Evolutionary conservation across 1,140 invertebrate species (phyloP).

Genomic region (Choristoneura fumiferana): DNA sequence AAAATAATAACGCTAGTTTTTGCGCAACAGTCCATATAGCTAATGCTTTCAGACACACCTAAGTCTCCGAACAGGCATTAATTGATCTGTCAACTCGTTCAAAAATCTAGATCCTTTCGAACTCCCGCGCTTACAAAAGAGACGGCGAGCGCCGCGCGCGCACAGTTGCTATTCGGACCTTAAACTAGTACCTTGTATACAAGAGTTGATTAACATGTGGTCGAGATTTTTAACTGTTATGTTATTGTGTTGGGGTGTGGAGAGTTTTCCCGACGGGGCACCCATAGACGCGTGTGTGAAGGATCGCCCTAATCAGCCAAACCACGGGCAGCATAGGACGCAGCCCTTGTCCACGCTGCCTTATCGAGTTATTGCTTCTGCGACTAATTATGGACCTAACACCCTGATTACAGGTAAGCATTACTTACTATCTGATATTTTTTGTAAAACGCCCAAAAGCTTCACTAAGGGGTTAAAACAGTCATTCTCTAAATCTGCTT

Average conservation of each 20-base stretch:
- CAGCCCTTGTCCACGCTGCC: slow-evolving; percentile 82
- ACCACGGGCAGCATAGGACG: slow-evolving; percentile 84
- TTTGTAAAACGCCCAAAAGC: too few species aligned
- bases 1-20: slow-evolving; percentile 9
- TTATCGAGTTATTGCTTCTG: slow-evolving; percentile 82
- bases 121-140: slow-evolving; percentile 63
- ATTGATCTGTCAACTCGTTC: slow-evolving; percentile 53
- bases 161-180: slow-evolving; percentile 50
- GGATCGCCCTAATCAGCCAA: slow-evolving; percentile 84
- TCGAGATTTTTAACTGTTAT: slow-evolving; percentile 38
- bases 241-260: slow-evolving; percentile 45
- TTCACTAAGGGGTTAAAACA: too few species aligned
- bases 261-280: slow-evolving; percentile 85
- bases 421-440: too few species aligned
- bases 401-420: slow-evolving; percentile 82
- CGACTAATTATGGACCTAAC: slow-evolving; percentile 81
- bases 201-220: slow-evolving; percentile 35
- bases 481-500: too few species aligned
- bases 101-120: slow-evolving; percentile 68
- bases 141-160: slow-evolving; percentile 37
- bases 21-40: slow-evolving; percentile 25
- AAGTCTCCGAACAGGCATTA: slow-evolving; percentile 35
- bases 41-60: slow-evolving; percentile 29
- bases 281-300: slow-evolving; percentile 89
- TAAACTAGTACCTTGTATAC: slow-evolving; percentile 14